Base-by-base conservation (phyloP, 2,888 invertebrate species). In the Cosmia trapezina region DNA sequence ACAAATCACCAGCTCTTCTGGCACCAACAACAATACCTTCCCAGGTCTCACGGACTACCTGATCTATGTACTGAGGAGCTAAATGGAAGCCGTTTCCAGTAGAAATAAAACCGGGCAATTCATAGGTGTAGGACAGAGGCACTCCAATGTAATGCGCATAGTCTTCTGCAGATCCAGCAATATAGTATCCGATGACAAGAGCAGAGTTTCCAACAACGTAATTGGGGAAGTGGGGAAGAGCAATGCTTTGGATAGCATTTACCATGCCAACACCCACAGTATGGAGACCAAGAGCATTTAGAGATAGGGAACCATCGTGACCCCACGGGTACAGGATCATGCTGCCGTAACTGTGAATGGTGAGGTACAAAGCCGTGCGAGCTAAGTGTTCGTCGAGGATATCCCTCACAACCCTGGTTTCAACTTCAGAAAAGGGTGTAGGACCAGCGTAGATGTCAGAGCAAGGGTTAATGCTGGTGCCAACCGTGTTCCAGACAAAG, bases 271-370 rank as follows among this genome's bases (percentile, higher is more conserved):
- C 84, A 1, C 94, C 96, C 1, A 96, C 93, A 2, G 85, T 82
- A 17, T 96, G 93, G 0, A 97, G 92, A 59, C 91, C 91, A 0
- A 94, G 90, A 11, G 94, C 95, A 73, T 97, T 96, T 2, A 89
- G 89, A 6, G 97, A 97, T 57, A 96, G 87, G 2, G 92, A 89
- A 68, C 93, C 93, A 41, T 97, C 96, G 78, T 96, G 97, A 1
- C 97, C 97, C 97, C 97, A 98, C 0, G 97, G 97, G 87, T 97
- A 97, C 3, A 98, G 89, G 49, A 98, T 91, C 90, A 97, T 97
- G 81, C 97, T 96, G n/a, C 98, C 98, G 85, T 96, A 98, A 43
- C 98, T 97, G 89, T 98, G 98, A 75, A 98, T 94, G 1, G 97
- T 97, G 9, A 98, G 86, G 89, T 98, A 98, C 78, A 98, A 93